phyloP scores from a whole-genome alignment of 2,113 vertebrate genomes.

The Catharus minimus region DNA sequence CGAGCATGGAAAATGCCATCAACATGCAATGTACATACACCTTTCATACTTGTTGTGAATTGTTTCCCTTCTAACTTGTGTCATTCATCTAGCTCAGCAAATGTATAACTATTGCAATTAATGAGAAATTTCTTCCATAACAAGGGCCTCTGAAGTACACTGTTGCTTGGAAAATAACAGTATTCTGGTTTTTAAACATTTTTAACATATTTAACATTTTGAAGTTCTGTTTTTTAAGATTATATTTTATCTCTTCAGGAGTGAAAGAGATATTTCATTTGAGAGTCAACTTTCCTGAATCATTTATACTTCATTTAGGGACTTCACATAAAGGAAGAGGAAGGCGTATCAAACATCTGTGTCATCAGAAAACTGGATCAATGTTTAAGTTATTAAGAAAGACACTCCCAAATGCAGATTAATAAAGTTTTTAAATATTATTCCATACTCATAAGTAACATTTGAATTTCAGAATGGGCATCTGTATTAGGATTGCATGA shows the following conservation, averaged over 20 bases:
- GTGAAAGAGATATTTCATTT: neutral
- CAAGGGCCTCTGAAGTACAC: neutral
- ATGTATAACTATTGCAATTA: neutral
- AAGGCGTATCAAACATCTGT: neutral
- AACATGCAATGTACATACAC: neutral
- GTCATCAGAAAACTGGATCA: neutral
- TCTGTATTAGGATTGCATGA: neutral
- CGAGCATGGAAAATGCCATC: neutral
- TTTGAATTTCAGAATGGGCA: neutral
- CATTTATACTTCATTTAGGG: neutral
- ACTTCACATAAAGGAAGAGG: neutral
- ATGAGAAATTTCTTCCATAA: neutral
- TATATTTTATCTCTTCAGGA: neutral
- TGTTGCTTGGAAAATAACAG: neutral
- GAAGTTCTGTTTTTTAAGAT: neutral
- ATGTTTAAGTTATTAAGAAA: neutral
- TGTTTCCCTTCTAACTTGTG: neutral
- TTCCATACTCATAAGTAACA: neutral
- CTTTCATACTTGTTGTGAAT: neutral
- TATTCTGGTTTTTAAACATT: neutral
- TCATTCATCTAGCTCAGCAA: neutral
- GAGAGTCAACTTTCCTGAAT: neutral
- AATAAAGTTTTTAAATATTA: neutral
- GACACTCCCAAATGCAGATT: neutral
- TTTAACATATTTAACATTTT: neutral